Base-by-base conservation (phyloP, 1,140 invertebrate species). In the Bombus terrestris region DNA sequence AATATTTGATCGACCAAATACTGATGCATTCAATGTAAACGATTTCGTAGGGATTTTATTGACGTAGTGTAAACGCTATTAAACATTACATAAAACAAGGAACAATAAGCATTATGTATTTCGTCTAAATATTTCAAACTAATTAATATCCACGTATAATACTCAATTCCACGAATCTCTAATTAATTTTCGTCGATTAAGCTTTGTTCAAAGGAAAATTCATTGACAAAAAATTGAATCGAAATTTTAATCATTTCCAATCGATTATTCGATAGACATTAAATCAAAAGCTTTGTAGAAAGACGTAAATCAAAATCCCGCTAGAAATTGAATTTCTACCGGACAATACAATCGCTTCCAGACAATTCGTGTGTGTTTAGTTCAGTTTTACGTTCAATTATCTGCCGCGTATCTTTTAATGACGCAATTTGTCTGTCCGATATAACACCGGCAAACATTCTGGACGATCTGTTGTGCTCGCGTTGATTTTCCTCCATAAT, bases 321-420 rank as follows among this genome's bases (percentile, higher is more conserved):
- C 18, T 25, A 37, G 59, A 66, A 72, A 84, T 84, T 87, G 72
- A 72, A 81, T 84, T 89, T 43, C 76, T 32, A 10, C 66, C 2
- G 43, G 10, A 35, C 69, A 41, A 86, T 86, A 53, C 0, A 47
- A 47, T 47, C 43, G 53, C 83, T 32, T 62, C 28, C 12, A 57
- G 77, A 28, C 64, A 59, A 41, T 78, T 22, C 47, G 18, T 53
- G 47, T 22, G 47, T 22, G 66, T n/a, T 78, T 41, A 8, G 15
- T 43, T 32, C 32, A 47, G 28, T 37, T 37, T 57, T 59, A 59
- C 12, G 35, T 37, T 57, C 43, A 35, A 59, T 57, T 37, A 77
- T 62, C 15, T 18, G 0, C 43, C 25, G n/a, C 4, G 13, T 47
- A 53, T 4, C 25, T 32, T 41, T 53, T 18, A 4, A 32, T 4